Base-by-base conservation (phyloP, 2,113 vertebrate genomes). In the Neolamprologus brichardi region DNA sequence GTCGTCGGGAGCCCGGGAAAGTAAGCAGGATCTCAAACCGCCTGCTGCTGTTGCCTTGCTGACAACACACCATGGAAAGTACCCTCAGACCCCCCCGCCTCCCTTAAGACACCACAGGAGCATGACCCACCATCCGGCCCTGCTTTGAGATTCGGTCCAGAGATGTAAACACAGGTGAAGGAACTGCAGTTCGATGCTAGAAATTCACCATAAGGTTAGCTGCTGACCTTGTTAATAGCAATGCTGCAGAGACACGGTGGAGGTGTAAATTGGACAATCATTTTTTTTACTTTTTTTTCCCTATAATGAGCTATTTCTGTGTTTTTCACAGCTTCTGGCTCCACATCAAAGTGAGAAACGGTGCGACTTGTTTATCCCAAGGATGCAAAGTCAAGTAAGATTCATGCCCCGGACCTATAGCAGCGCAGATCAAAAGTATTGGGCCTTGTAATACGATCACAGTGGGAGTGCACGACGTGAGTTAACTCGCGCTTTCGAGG, bases 391-490 rank as follows among this genome's bases (percentile, higher is more conserved):
- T 92, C 92, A 92, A 91, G 89, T 88, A 84, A 88, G 91, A 91
- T 84, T 1, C 87, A 62, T 91, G 86, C 88, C 93, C 91, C 25
- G 75, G 89, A 94, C 93, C 83, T 86, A 87, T 77, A 87, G 23
- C 44, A 49, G 54, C 51, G 15, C 46, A 94, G 92, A 95, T 95
- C 94, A 95, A 93, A 95, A 94, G 92, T 94, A 92, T 85, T 67
- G 86, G 91, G 90, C 91, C 88, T 91, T 92, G 91, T 95, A 94
- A 94, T 92, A 90, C 70, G 91, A 94, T 95, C 94, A 34, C 93
- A 94, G 94, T 89, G 94, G 93, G 93, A 94, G 94, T 90, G 91
- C 88, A 93, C 94, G 88, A 90, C 91, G 89, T 91, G 91, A 93
- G 90, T 88, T 88, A 91, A 89, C 82, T 86, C 77, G 9, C 83